Evolutionary conservation across 1,140 invertebrate species (phyloP).

Genomic region (Homarus americanus): DNA sequence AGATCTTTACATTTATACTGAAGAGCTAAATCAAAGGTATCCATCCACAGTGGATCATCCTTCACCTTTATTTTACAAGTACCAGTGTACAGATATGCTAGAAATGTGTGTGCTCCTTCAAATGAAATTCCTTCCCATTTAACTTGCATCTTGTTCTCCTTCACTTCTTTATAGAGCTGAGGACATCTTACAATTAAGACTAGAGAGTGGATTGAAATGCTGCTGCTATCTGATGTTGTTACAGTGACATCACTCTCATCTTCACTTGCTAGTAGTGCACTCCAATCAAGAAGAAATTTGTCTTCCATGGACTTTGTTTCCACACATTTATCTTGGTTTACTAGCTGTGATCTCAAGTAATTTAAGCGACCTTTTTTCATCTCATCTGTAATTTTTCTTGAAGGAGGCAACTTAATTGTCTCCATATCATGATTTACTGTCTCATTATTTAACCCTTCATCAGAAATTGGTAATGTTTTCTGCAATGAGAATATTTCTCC

Average conservation of each 20-base stretch:
- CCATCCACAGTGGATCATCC: conserved; percentile 61
- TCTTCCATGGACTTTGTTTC: not conserved
- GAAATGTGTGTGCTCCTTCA: conserved; percentile 77
- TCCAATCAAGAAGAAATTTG: conserved; percentile 52
- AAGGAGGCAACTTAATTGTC: not conserved
- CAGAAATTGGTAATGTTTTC: not conserved
- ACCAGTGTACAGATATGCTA: conserved; percentile 79
- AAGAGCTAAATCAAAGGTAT: conserved; percentile 70
- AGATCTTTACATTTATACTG: conserved; percentile 70
- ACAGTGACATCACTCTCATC: conserved; percentile 78
- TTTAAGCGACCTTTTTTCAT: not conserved
- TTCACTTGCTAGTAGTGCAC: conserved; percentile 41
- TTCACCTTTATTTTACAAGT: conserved; percentile 68
- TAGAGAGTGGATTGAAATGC: conserved; percentile 79
- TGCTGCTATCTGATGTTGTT: conserved; percentile 76
- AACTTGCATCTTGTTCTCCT: conserved; percentile 55
- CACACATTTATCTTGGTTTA: not conserved
- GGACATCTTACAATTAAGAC: conserved; percentile 78
- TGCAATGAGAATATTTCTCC: not conserved
- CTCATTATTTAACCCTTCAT: not conserved
- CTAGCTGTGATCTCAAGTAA: not conserved
- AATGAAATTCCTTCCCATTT: conserved; percentile 76
- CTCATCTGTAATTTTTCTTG: not conserved
- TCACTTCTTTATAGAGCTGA: conserved; percentile 77
- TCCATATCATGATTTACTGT: not conserved